phyloP scores from a whole-genome alignment of 2,113 vertebrate species.

The Sylvia atricapilla region DNA sequence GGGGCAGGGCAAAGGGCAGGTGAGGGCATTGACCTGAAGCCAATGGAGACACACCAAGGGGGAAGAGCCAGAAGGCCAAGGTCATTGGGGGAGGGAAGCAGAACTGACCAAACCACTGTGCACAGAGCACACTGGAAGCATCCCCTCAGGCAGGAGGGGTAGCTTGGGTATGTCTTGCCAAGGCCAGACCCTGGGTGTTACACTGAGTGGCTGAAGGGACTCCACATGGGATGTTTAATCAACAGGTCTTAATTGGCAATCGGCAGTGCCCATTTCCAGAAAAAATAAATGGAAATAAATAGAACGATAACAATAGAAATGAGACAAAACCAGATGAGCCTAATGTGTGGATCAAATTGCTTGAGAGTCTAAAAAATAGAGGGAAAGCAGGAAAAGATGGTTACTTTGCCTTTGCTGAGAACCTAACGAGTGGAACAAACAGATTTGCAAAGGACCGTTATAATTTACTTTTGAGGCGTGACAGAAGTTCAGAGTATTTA shows the following conservation, averaged over 20 bases:
- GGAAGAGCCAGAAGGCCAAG: too few relatives aligned
- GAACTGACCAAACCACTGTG: too few relatives aligned
- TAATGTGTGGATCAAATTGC: background rate
- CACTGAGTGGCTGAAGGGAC: too few relatives aligned
- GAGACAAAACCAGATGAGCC: background rate
- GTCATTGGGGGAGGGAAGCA: too few relatives aligned
- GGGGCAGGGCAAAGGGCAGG: too few relatives aligned
- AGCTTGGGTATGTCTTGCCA: too few relatives aligned
- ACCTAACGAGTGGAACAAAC: background rate
- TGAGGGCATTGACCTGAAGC: too few relatives aligned
- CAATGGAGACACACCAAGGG: too few relatives aligned
- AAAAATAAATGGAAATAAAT: background rate
- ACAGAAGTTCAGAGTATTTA: background rate
- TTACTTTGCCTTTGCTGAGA: background rate
- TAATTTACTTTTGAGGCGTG: background rate
- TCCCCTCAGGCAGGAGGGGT: too few relatives aligned
- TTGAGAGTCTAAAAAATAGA: background rate
- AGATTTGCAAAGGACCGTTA: background rate
- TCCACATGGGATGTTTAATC: background rate
- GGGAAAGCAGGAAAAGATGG: background rate
- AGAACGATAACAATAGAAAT: background rate
- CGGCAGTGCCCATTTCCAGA: background rate
- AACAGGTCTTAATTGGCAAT: background rate
- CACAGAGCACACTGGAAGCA: too few relatives aligned
- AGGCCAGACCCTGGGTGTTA: too few relatives aligned